These are phyloP conservation scores for Scarus forsteni DNA, from an alignment of 2,797 vertebrate species.

Conservation along the genomic window DNA sequence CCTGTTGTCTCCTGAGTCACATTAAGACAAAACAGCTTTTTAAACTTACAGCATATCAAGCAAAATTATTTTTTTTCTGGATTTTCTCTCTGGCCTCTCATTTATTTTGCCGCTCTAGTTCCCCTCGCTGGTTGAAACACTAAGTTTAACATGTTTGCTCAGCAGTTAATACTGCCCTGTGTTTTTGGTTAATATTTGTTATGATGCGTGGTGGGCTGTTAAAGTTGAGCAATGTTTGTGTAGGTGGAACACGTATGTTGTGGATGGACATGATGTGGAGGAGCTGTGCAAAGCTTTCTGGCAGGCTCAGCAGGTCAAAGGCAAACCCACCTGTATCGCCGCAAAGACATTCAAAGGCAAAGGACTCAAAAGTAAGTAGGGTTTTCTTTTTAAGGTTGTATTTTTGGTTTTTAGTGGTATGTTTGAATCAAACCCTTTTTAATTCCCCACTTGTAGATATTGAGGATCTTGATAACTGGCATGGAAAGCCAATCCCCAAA, in stretches of 20 bases:
- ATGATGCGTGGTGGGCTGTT: not conserved
- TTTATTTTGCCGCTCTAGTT: not conserved
- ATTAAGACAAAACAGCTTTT: not conserved
- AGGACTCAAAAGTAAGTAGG: constrained; percentile 85
- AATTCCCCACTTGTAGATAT: constrained; percentile 76
- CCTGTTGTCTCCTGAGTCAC: not conserved
- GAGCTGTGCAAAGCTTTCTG: constrained; percentile 88
- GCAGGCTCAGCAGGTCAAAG: constrained; percentile 87
- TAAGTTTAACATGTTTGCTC: not conserved
- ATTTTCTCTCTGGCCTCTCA: not conserved
- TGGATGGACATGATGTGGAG: constrained; percentile 90
- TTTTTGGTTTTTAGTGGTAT: not conserved
- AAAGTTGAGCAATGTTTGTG: constrained; percentile 14
- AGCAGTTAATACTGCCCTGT: not conserved
- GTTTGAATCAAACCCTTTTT: not conserved
- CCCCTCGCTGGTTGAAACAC: constrained; percentile 12
- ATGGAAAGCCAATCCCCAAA: constrained; percentile 90
- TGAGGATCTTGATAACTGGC: constrained; percentile 90
- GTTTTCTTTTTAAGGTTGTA: not conserved
- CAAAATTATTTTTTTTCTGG: not conserved
- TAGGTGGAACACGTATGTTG: constrained; percentile 91
- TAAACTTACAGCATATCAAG: not conserved
- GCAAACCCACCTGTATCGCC: constrained; percentile 90
- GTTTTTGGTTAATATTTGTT: constrained; percentile 35
- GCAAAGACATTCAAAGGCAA: constrained; percentile 92